Percentiles rank a stretch among this genome's conserved stretches.
phyloP scores from a whole-genome alignment of 2,888 invertebrate genomes.

The Callimorpha dominula region DNA sequence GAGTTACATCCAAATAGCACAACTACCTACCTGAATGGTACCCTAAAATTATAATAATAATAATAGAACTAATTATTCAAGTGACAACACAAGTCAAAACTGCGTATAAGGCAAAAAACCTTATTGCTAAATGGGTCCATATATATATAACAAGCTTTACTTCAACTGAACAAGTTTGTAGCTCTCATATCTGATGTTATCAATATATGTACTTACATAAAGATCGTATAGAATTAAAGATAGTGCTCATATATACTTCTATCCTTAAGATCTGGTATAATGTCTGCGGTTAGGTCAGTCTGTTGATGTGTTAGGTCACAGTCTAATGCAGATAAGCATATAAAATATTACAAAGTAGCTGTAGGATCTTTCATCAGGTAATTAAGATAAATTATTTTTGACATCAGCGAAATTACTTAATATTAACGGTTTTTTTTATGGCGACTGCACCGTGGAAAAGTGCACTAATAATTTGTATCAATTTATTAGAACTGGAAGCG shows the following conservation, averaged over 20 bases:
- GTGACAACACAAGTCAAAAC: too few species aligned
- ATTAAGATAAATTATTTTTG: neutral
- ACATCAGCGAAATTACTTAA: neutral
- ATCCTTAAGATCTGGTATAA: neutral
- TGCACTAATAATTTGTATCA: neutral
- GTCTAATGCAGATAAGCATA: neutral
- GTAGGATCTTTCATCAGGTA: neutral
- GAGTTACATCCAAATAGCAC: too few species aligned
- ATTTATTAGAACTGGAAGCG: neutral
- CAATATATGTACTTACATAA: neutral
- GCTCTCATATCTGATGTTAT: neutral
- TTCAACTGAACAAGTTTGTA: neutral
- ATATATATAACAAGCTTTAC: neutral
- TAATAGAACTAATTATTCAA: too few species aligned
- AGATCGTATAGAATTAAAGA: neutral
- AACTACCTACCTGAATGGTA: too few species aligned
- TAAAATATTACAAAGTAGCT: conserved; percentile 8
- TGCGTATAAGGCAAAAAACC: too few species aligned
- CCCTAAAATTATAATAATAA: too few species aligned
- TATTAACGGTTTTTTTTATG: conserved; percentile 4
- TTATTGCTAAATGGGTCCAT: neutral
- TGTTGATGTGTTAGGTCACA: conserved; percentile 7
- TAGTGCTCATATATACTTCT: neutral
- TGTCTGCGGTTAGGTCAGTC: neutral
- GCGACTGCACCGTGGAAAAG: neutral